Evolutionary conservation across 2,113 vertebrate species (phyloP).

Genomic region (Tyto alba): DNA sequence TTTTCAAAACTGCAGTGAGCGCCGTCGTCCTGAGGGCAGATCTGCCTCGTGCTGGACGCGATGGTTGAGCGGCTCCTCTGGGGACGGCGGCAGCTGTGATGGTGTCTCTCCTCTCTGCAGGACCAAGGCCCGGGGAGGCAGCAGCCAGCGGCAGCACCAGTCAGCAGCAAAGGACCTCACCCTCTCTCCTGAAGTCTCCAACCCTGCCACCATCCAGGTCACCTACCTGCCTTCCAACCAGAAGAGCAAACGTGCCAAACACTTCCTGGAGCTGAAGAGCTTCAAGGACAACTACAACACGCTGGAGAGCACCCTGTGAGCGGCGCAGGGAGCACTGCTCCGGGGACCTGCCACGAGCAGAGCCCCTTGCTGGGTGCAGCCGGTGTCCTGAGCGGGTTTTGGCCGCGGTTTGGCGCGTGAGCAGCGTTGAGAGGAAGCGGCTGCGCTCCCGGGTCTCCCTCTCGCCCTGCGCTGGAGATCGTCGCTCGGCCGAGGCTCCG

Average conservation of each 20-base stretch:
- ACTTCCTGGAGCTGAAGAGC: constrained; percentile 95
- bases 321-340: background rate
- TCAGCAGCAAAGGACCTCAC: constrained; percentile 92
- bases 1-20: background rate
- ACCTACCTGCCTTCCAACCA: constrained; percentile 89
- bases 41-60: accelerated
- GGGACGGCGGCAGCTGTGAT: accelerated
- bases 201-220: constrained; percentile 82
- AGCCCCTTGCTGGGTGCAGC: background rate
- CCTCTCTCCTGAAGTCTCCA: constrained; percentile 69
- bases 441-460: background rate
- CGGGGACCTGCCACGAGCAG: background rate
- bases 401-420: background rate
- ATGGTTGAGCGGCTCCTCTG: accelerated
- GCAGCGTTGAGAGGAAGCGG: background rate
- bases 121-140: constrained; percentile 65
- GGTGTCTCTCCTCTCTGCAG: background rate
- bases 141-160: constrained; percentile 83
- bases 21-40: accelerated
- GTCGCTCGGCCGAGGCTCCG: accelerated
- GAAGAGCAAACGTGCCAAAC: constrained; percentile 91
- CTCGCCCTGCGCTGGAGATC: background rate
- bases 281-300: constrained; percentile 99
- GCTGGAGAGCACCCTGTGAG: constrained; percentile 88
- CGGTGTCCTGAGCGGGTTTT: background rate